Evolutionary conservation across 2,888 invertebrate species (phyloP), one percentile per base, ranked within the genome.

Genomic region (Rotaria sp.): DNA sequence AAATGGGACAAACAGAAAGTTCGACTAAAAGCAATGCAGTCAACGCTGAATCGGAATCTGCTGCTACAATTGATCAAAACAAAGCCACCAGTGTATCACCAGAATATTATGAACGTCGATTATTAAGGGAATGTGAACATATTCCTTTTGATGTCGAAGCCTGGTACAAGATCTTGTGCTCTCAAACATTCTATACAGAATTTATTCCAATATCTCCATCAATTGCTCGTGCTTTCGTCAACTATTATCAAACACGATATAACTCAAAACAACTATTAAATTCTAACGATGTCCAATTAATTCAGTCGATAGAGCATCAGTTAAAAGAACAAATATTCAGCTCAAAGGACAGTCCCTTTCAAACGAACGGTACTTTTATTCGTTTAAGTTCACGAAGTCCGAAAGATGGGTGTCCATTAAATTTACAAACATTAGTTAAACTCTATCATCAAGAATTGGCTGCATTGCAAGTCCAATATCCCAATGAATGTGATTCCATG

Each of bases 381-480:
- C 67, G 67, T 35, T 67, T 67, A 67, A 67, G 67, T 35, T 35
- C 67, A 18, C 35, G 67, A 67, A 67, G 67, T 67, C 67, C 67
- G 5, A 67, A 67, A 35, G 67, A 67, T 35, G 67, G 67, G 13
- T 1, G 35, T 35, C 35, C 35, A 5, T 67, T 67, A 35, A 10
- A 67, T 67, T 18, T 8, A 21, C 18, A 67, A 67, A 30, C 1
- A 18, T 26, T 67, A 35, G 21, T 30, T 30, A 1, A 67, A 35
- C 0, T 35, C 7, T 67, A 67, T 35, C 11, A 67, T 35, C 18
- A 67, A 67, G 67, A 67, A 67, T 67, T 67, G 5, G 2, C 18
- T 21, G 10, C 1, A 21, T 67, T 67, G 35, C 11, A 67, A 35
- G 21, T 18, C 0, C 2, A 67, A 30, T 35, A 67, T 67, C 67